Percentiles rank a stretch among this genome's conserved stretches.
Conservation (phyloP, 2,113 vertebrate genomes). For the Syngnathus floridae region DNA sequence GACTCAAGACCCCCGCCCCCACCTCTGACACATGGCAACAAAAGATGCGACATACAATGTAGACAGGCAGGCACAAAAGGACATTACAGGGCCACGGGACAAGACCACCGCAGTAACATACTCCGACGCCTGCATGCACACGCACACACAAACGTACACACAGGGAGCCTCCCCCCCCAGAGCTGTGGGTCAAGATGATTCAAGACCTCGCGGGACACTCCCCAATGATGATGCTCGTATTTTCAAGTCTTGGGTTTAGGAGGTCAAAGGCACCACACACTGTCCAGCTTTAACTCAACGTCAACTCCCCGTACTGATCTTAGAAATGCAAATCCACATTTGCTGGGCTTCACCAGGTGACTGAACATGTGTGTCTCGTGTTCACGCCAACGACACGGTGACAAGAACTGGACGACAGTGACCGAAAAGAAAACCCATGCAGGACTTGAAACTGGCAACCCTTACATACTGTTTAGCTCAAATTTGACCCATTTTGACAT, state of each 20-base stretch:
- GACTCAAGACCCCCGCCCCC: constrained; percentile 4
- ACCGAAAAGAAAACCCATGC: constrained; percentile 16
- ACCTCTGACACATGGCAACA: constrained; percentile 37
- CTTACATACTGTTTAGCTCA: not conserved
- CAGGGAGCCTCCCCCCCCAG: constrained; percentile 29
- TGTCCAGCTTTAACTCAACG: constrained; percentile 18
- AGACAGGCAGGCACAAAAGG: constrained; percentile 55
- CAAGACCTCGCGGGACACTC: constrained; percentile 48
- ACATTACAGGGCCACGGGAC: constrained; percentile 46
- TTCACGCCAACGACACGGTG: constrained; percentile 12
- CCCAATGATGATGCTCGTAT: constrained; percentile 38
- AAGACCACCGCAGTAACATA: constrained; percentile 28
- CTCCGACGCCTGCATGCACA: not conserved
- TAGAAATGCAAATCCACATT: constrained; percentile 17
- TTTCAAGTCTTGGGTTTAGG: constrained; percentile 46
- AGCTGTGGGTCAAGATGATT: constrained; percentile 57
- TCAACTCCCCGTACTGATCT: constrained; percentile 9
- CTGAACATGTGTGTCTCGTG: constrained; percentile 2
- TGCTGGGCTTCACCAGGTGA: constrained; percentile 10
- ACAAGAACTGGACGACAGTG: constrained; percentile 14
- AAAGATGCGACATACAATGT: constrained; percentile 57
- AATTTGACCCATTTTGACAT: not conserved
- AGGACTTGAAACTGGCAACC: not conserved
- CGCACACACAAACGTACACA: constrained; percentile 22
- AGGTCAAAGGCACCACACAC: constrained; percentile 48